A percentile compares a stretch with the other conserved stretches of the same genome.
Conservation (phyloP, 1,140 invertebrate species). For the Stenopsyche tienmushanensis region DNA sequence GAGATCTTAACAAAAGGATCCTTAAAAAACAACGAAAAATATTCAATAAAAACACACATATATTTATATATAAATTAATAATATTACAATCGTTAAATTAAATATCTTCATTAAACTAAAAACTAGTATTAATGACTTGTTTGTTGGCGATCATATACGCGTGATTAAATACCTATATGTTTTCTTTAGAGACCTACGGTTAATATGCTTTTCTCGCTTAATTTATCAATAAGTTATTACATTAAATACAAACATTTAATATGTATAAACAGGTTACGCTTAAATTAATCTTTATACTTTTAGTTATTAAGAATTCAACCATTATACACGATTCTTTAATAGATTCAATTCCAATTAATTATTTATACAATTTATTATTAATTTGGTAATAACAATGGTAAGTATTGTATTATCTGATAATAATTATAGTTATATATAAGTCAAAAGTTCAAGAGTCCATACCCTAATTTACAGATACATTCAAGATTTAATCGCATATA, state of each 20-base stretch:
- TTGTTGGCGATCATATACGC: neutral
- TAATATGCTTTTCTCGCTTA: neutral
- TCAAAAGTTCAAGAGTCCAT: neutral
- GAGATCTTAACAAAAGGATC: too few relatives aligned
- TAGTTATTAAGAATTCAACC: neutral
- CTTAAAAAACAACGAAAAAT: too few relatives aligned
- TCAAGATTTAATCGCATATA: slow-evolving; percentile 3
- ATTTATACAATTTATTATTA: neutral
- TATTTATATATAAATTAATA: slow-evolving; percentile 2
- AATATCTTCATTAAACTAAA: neutral
- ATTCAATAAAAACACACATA: too few relatives aligned
- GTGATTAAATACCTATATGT: neutral
- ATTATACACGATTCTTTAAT: neutral
- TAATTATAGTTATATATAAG: neutral
- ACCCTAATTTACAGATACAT: neutral
- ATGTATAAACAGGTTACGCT: neutral
- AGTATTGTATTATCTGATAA: neutral
- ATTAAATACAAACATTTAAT: neutral
- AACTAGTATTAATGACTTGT: slow-evolving; percentile 13
- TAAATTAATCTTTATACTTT: neutral
- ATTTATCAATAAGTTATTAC: neutral
- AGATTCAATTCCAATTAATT: neutral
- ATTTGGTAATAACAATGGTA: neutral
- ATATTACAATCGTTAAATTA: slow-evolving; percentile 2
- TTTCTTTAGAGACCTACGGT: neutral